Base-by-base conservation (phyloP, 2,888 invertebrate genomes). In the Saturnia pavonia region DNA sequence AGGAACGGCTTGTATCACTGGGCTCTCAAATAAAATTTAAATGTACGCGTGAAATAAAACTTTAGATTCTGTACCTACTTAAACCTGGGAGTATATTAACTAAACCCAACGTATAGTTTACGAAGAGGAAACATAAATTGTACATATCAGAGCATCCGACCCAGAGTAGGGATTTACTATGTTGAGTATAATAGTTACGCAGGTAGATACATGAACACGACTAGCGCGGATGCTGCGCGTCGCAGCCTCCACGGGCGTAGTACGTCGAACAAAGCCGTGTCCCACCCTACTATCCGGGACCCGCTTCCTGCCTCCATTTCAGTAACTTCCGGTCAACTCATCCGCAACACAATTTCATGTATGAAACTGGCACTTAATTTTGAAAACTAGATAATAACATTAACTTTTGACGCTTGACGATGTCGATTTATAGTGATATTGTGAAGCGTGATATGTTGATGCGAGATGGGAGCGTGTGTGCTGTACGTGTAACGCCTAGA, bases 191-290 rank as follows among this genome's bases (percentile, higher is more conserved):
- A 54, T 65, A 40, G 66, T 67, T 51, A 51, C 19, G 48, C 22
- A 65, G 34, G 71, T 65, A 68, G 68, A 25, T 43, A 83, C 81
- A 84, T 80, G 82, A 88, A 87, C 85, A 89, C 87, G 88, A 87
- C 87, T 86, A 85, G 86, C 83, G 91, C 84, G 91, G 92, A 91
- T 89, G 91, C 91, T 92, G 93, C 91, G 92, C 92, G 90, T 82
- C 82, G 85, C 88, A 89, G 89, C 89, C 89, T 89, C 89, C 84
- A 78, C 91, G 91, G 90, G 90, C 92, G 91, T 91, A 90, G 89
- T 89, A 88, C 88, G 82, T 80, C 81, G 87, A 86, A 89, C 89
- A 91, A 91, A 91, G 90, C 79, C 73, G 75, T 88, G 88, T 86
- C 88, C 89, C 91, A 86, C 90, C 92, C 91, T 86, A 85, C 86